A percentile compares a stretch with the other conserved stretches of the same genome.
These are phyloP conservation scores for Parnassius apollo DNA, from an alignment of 2,888 invertebrate species.

Conservation along the genomic window DNA sequence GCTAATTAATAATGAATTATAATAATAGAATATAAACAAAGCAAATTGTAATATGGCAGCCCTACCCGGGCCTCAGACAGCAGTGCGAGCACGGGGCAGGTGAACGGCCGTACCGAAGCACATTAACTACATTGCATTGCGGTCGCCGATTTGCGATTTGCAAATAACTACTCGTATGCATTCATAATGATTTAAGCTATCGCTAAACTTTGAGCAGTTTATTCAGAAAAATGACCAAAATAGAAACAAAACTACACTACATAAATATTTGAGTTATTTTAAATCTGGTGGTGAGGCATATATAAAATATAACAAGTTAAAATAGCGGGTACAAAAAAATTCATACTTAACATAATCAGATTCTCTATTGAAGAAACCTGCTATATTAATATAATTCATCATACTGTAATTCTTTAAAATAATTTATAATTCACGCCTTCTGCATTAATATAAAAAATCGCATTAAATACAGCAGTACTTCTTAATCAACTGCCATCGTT, in stretches of 20 bases:
- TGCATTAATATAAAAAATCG: no score
- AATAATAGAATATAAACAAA: constrained; percentile 19
- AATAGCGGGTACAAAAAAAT: no score
- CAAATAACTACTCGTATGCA: constrained; percentile 35
- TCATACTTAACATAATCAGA: no score
- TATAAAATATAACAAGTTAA: no score
- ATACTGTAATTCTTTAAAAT: no score
- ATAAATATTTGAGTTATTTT: no score
- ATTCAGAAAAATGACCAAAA: no score
- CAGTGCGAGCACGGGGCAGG: constrained; percentile 46
- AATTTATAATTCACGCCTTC: no score
- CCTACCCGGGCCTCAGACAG: constrained; percentile 19
- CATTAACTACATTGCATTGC: constrained; percentile 51
- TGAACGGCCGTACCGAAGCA: constrained; percentile 53
- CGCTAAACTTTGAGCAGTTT: constrained; percentile 9
- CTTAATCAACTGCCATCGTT: constrained; percentile 2
- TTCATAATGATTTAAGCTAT: constrained; percentile 32
- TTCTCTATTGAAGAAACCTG: no score
- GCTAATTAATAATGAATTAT: not conserved
- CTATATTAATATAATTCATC: no score
- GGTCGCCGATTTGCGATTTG: constrained; percentile 55
- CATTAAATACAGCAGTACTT: not conserved
- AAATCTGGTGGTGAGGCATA: no score
- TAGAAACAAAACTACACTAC: no score
- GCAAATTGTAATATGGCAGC: constrained; percentile 28